A percentile compares a stretch with the other conserved stretches of the same genome.
These are phyloP conservation scores for Gnathochromis pfefferi DNA, from an alignment of 2,113 vertebrate species.

Conservation along the genomic window DNA sequence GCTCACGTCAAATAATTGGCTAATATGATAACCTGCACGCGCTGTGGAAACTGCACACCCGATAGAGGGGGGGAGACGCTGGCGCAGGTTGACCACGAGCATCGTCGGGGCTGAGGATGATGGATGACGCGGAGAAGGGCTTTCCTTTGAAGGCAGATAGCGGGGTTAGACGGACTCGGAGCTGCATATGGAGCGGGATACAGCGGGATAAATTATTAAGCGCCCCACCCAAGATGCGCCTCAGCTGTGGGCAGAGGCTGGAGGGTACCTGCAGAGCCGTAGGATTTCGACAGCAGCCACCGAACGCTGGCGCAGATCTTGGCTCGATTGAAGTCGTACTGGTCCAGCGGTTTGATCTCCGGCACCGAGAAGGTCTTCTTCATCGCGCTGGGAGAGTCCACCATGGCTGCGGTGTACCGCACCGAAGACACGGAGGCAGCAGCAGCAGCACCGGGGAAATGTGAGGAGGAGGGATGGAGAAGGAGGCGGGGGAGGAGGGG, in stretches of 20 bases:
- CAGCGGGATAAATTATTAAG: background rate
- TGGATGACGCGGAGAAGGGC: background rate
- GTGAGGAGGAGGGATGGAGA: slow-evolving; percentile 28
- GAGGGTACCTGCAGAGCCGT: slow-evolving; percentile 77
- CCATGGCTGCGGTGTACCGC: slow-evolving; percentile 66
- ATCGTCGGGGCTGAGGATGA: background rate
- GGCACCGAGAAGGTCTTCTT: slow-evolving; percentile 78
- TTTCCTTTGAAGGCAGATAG: background rate
- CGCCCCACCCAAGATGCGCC: slow-evolving; percentile 52
- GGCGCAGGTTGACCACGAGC: background rate
- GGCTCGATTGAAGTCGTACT: slow-evolving; percentile 80
- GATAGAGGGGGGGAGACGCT: background rate
- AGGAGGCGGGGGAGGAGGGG: background rate
- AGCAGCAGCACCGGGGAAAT: background rate
- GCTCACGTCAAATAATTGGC: background rate
- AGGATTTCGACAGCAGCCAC: slow-evolving; percentile 80
- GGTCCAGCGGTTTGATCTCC: slow-evolving; percentile 85
- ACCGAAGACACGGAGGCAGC: slow-evolving; percentile 19
- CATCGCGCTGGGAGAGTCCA: slow-evolving; percentile 73
- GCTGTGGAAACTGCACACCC: background rate
- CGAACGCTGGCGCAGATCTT: slow-evolving; percentile 80
- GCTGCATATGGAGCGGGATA: background rate
- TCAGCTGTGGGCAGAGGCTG: background rate
- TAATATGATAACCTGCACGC: background rate
- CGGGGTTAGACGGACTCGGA: background rate